Evolutionary conservation across 2,797 vertebrate genomes (phyloP).

Genomic region (Periparus ater): DNA sequence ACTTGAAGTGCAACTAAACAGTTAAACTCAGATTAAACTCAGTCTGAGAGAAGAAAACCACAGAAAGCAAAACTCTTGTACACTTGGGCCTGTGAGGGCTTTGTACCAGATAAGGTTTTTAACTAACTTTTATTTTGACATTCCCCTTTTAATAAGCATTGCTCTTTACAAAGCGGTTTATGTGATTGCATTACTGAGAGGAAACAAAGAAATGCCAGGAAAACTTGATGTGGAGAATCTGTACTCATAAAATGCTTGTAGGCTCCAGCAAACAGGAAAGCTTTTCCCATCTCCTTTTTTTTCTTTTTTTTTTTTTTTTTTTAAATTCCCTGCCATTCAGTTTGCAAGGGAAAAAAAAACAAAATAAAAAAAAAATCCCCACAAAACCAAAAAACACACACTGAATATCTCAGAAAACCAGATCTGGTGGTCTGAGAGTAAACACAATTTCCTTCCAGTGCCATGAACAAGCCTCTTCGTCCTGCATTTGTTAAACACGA

Average conservation of each 20-base stretch:
- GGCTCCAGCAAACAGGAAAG: conserved; percentile 55
- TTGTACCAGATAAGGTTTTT: neutral
- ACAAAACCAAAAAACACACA: neutral
- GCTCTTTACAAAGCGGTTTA: conserved; percentile 1
- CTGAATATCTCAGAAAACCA: neutral
- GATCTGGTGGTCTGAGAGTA: neutral
- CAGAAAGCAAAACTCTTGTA: neutral
- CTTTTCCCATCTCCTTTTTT: neutral
- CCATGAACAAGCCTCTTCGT: neutral
- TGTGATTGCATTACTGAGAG: conserved; percentile 36
- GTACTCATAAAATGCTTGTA: conserved; percentile 34
- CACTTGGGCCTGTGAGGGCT: neutral
- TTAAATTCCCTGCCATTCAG: neutral
- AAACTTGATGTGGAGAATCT: conserved; percentile 61
- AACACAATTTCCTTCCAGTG: neutral
- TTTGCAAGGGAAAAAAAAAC: neutral
- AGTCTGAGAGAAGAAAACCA: neutral
- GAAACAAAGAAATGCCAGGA: conserved; percentile 67
- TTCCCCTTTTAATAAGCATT: neutral
- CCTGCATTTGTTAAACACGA: conserved; percentile 15
- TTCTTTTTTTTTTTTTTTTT: neutral
- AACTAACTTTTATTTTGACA: conserved; percentile 62
- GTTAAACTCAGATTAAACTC: neutral
- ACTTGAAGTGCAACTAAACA: neutral
- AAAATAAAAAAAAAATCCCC: accelerated